Base-by-base conservation (phyloP, 2,888 invertebrate genomes). In the Orthosia incerta region DNA sequence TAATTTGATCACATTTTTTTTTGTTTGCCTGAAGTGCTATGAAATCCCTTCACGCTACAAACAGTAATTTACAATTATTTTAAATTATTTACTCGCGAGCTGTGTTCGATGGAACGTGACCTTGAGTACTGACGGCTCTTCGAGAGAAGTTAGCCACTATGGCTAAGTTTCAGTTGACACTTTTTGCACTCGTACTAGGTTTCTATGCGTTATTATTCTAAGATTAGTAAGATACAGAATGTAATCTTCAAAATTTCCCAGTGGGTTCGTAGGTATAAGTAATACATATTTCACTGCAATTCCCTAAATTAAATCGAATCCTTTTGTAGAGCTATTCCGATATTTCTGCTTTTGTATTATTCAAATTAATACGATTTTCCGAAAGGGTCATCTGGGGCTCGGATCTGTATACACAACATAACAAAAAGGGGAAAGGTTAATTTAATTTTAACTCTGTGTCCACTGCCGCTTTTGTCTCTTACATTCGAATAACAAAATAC, bases 361-460 rank as follows among this genome's bases (percentile, higher is more conserved):
- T 76, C 26, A 70, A 50, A 64, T 7, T 60, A 70, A 75, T 76
- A 31, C n/a, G 46, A 60, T 76, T 76, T 56, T 46, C 46, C 4
- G 13, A 57, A 70, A 70, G 53, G 59, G 26, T 63, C 51, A 62
- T 18, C 70, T 60, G 63, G 63, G 53, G n/a, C 48, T 15, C 26
- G 39, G 18, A 51, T 57, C 23, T 57, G 15, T 23, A 18, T 55
- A 53, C 11, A 46, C 55, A 67, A 61, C 23, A 16, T 31, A 67
- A 31, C 23, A 31, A 63, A 76, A 39, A n/a, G 26, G 26, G 20
- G 63, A 60, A 51, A 56, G 15, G 23, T 61, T 50, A 56, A 75
- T 67, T 57, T 45, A 26, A 76, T 75, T 76, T 76, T 53, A 20
- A 48, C 31, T 69, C 23, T 51, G 57, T 53, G 69, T 63, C 53